Evolutionary conservation across 1,140 invertebrate species (phyloP).

Genomic region (Leptinotarsa texana): DNA sequence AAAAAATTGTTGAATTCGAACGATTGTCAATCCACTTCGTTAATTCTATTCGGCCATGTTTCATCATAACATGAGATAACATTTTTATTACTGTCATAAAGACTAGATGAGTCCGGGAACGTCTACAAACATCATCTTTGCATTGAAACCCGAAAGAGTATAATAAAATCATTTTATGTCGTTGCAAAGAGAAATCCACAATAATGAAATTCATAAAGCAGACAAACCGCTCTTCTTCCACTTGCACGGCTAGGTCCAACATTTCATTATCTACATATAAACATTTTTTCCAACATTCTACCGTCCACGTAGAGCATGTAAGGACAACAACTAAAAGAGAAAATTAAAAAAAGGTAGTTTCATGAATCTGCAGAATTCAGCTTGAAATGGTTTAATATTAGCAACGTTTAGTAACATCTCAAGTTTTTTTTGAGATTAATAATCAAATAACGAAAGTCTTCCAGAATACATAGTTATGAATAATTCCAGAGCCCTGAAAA

Average conservation of each 20-base stretch:
- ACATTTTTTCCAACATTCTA: neutral
- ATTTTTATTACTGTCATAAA: constrained; percentile 2
- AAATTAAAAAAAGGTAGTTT: too few relatives aligned
- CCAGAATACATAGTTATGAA: too few relatives aligned
- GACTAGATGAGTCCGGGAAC: neutral
- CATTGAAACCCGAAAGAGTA: neutral
- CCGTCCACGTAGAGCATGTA: too few relatives aligned
- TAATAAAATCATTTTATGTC: constrained; percentile 1
- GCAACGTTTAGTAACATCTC: too few relatives aligned
- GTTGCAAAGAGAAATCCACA: neutral
- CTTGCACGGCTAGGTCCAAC: neutral
- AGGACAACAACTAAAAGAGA: too few relatives aligned
- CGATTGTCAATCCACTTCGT: neutral
- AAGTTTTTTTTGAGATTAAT: too few relatives aligned
- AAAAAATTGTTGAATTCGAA: too few relatives aligned
- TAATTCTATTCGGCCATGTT: neutral
- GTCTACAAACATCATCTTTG: neutral
- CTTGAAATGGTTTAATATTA: too few relatives aligned
- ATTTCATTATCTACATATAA: neutral
- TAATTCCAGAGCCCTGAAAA: too few relatives aligned
- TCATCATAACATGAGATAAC: neutral
- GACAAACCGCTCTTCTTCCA: neutral
- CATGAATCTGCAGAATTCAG: too few relatives aligned
- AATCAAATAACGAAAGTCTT: too few relatives aligned
- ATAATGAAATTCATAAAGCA: neutral